Percentiles rank a stretch among this genome's conserved stretches.
Conservation (phyloP, 2,888 invertebrate species). For the Temnothorax ravouxi region DNA sequence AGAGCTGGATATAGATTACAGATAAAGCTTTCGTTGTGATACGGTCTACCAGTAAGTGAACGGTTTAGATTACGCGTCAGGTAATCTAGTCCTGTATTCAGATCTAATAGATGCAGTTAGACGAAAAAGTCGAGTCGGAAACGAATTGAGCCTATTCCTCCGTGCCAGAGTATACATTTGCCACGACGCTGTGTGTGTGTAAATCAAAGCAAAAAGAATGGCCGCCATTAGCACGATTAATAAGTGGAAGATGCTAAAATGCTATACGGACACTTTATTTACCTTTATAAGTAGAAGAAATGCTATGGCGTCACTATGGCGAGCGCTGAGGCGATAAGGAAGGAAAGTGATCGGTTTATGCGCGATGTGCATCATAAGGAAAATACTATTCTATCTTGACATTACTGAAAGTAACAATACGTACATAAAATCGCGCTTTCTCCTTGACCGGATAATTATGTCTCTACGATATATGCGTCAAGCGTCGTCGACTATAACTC, state of each 20-base stretch:
- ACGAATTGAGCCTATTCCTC: slow-evolving; percentile 7
- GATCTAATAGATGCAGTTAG: background rate
- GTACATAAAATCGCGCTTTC: background rate
- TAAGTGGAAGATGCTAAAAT: slow-evolving; percentile 9
- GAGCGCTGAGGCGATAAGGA: background rate
- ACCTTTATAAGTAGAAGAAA: slow-evolving; percentile 4
- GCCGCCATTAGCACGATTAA: background rate
- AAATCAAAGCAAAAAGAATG: background rate
- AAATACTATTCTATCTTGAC: slow-evolving; percentile 5
- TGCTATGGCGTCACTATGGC: background rate
- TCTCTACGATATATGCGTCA: slow-evolving; percentile 8
- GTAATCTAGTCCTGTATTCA: slow-evolving; percentile 9
- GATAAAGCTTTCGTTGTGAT: slow-evolving; percentile 14
- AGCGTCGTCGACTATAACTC: slow-evolving; percentile 27
- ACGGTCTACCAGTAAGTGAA: background rate
- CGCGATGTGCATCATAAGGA: background rate
- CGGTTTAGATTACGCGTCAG: slow-evolving; percentile 8
- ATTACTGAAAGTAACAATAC: slow-evolving; percentile 48
- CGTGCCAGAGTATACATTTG: slow-evolving; percentile 20
- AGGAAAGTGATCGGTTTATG: background rate
- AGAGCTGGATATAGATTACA: background rate
- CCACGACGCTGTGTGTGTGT: background rate
- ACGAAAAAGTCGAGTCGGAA: background rate
- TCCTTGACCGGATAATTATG: slow-evolving; percentile 3
- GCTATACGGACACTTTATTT: background rate